A percentile compares a stretch with the other conserved stretches of the same genome.
Conservation (phyloP, 53 echinoderm and acorn worm species). For the Arbacia lixula region DNA sequence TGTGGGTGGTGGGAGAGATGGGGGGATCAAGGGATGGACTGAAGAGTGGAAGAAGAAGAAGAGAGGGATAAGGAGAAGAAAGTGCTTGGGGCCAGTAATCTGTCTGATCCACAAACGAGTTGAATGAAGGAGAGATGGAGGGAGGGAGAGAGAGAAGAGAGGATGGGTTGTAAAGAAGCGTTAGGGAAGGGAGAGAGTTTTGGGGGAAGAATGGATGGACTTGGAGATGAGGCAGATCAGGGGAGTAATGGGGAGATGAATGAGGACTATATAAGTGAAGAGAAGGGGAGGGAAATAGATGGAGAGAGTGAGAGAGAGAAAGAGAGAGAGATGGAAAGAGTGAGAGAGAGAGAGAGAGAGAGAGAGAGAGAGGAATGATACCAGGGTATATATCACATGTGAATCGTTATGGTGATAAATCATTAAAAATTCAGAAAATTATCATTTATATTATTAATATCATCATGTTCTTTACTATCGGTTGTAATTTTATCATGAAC, state of each 20-base stretch:
- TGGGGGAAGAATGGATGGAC: background rate
- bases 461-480: too few relatives aligned
- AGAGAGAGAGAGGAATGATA: background rate
- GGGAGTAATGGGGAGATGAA: background rate
- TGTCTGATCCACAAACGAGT: too few relatives aligned
- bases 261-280: background rate
- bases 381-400: too few relatives aligned
- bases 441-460: too few relatives aligned
- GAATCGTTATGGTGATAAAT: too few relatives aligned
- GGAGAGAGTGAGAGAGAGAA: background rate
- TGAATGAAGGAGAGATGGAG: background rate
- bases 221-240: too few relatives aligned
- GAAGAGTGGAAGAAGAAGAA: background rate
- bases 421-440: too few relatives aligned
- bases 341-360: background rate
- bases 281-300: background rate
- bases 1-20: too few relatives aligned
- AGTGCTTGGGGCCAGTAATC: too few relatives aligned
- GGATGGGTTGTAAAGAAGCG: conserved; percentile 6
- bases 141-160: background rate
- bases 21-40: background rate
- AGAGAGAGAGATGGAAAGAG: background rate
- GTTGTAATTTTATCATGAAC: too few relatives aligned
- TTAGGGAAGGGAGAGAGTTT: background rate
- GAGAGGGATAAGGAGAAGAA: background rate